These are phyloP conservation scores for Gallinago paraguaiae DNA, from an alignment of 2,113 vertebrate species.

Conservation along the genomic window DNA sequence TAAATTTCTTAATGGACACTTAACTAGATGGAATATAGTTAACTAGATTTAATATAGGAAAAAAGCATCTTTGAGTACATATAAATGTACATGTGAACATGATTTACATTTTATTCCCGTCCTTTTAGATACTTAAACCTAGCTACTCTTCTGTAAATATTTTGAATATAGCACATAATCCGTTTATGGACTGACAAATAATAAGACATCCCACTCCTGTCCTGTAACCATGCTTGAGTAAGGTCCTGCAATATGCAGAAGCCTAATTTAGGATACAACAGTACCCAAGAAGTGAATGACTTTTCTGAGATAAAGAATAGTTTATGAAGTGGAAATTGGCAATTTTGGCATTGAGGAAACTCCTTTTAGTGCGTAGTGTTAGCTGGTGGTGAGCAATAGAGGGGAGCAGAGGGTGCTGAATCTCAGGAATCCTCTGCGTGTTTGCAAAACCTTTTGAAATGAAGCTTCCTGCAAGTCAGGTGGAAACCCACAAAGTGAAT, in stretches of 20 bases:
- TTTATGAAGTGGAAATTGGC: background rate
- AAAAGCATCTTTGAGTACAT: background rate
- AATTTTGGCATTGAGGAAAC: background rate
- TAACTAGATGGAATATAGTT: background rate
- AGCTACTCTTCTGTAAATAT: background rate
- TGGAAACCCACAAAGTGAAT: background rate
- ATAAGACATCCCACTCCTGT: background rate
- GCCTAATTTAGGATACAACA: background rate
- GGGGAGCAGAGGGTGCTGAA: background rate
- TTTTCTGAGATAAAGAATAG: background rate
- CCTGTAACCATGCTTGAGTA: background rate
- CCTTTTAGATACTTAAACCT: background rate
- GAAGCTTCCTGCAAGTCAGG: background rate
- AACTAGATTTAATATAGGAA: background rate
- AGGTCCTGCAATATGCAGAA: background rate
- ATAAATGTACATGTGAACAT: background rate
- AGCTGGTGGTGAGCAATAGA: fast-evolving
- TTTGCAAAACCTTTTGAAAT: fast-evolving
- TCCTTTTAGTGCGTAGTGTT: background rate
- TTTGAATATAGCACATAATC: background rate
- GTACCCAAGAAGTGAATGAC: background rate
- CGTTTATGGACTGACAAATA: background rate
- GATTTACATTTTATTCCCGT: background rate
- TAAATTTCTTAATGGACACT: background rate
- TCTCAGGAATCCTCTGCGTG: background rate